Conservation (phyloP, 2,888 invertebrate genomes). For the Mactromeris polynyma region DNA sequence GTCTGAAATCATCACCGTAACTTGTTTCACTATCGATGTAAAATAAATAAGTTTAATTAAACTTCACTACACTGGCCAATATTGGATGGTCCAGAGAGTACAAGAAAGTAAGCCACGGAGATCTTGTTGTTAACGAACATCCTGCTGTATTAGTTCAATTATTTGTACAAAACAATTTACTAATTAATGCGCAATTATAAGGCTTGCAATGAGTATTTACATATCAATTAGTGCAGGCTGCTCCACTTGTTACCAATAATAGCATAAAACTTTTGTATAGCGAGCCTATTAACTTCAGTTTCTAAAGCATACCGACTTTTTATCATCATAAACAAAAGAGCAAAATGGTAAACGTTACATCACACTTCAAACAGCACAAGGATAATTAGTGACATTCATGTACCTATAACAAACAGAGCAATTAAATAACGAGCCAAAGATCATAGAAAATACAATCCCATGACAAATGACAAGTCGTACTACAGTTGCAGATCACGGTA, state of each 20-base stretch:
- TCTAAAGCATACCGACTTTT: background rate
- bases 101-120: no score
- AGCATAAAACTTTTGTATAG: background rate
- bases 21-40: no score
- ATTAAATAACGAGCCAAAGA: background rate
- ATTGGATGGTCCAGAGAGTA: no score
- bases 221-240: no score
- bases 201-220: no score
- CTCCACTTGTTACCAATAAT: background rate
- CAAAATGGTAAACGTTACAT: background rate
- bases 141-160: no score
- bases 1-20: no score
- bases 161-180: no score
- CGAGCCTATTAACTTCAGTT: background rate
- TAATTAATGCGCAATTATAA: no score
- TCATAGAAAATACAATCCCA: background rate
- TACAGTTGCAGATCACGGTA: slow-evolving; percentile 1
- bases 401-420: background rate
- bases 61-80: no score
- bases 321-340: slow-evolving; percentile 9
- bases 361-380: background rate
- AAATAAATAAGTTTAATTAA: no score
- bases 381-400: background rate
- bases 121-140: no score
- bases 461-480: slow-evolving; percentile 1